Percentiles rank a stretch among this genome's conserved stretches.
These are phyloP conservation scores for Podarcis lilfordi DNA, from an alignment of 2,797 vertebrate species.

Conservation along the genomic window DNA sequence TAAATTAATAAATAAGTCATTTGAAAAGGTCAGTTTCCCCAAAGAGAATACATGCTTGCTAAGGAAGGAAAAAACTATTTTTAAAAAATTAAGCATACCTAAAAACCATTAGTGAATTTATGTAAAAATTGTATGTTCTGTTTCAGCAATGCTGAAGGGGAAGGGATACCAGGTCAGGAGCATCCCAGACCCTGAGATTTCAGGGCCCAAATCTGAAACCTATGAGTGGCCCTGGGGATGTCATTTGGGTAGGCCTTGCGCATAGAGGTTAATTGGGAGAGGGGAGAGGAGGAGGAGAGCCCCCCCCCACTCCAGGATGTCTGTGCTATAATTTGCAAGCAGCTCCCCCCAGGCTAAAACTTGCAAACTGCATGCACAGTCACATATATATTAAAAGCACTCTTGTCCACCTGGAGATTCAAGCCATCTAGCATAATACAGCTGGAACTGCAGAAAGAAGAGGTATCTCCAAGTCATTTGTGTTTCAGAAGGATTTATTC, in stretches of 20 bases:
- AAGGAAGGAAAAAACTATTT: constrained; percentile 30
- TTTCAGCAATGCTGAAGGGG: not conserved
- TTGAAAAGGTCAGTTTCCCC: constrained; percentile 60
- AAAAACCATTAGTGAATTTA: constrained; percentile 11
- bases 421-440: not conserved
- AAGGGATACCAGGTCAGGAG: not conserved
- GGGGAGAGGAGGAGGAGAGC: not conserved
- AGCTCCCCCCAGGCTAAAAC: too few species aligned
- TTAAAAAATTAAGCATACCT: not conserved
- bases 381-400: too few species aligned
- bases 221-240: not conserved
- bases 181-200: not conserved
- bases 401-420: too few species aligned
- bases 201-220: not conserved
- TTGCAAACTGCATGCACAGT: too few species aligned
- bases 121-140: constrained; percentile 16
- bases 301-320: too few species aligned
- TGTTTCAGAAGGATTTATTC: not conserved
- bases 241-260: not conserved
- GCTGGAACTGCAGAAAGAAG: not conserved
- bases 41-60: constrained; percentile 28
- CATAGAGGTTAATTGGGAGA: not conserved
- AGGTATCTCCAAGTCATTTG: not conserved
- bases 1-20: constrained; percentile 62
- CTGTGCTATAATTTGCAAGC: too few species aligned